phyloP scores from a whole-genome alignment of 2,797 vertebrate genomes.

The Anabas testudineus region DNA sequence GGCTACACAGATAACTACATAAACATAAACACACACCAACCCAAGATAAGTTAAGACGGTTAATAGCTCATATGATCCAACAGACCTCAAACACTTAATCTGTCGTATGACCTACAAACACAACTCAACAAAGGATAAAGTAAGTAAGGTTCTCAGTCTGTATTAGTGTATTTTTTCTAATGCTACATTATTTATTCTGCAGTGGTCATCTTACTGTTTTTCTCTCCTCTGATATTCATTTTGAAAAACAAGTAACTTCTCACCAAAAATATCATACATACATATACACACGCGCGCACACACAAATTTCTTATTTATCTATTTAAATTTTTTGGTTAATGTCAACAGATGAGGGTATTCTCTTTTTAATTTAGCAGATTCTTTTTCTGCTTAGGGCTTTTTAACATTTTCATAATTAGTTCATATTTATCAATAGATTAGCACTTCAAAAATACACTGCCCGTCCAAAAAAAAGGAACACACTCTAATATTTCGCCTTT shows the following conservation, averaged over 20 bases:
- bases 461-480: too few relatives aligned
- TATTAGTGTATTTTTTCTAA: not conserved
- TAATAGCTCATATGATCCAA: not conserved
- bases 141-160: not conserved
- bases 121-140: not conserved
- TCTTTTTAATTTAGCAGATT: too few relatives aligned
- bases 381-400: too few relatives aligned
- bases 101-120: not conserved
- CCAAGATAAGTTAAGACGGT: not conserved
- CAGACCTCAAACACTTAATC: not conserved
- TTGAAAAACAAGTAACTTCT: not conserved
- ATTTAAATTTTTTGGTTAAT: too few relatives aligned
- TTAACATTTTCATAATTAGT: too few relatives aligned
- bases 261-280: not conserved
- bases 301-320: too few relatives aligned
- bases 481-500: too few relatives aligned
- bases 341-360: too few relatives aligned
- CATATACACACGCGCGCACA: too few relatives aligned
- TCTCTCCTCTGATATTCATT: not conserved
- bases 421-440: too few relatives aligned
- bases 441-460: too few relatives aligned
- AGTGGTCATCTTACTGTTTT: not conserved
- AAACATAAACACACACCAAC: slow-evolving; percentile 6
- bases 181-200: not conserved
- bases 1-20: not conserved